Evolutionary conservation across 2,797 vertebrate species (phyloP).

Genomic region (Rhinichthys osculus): DNA sequence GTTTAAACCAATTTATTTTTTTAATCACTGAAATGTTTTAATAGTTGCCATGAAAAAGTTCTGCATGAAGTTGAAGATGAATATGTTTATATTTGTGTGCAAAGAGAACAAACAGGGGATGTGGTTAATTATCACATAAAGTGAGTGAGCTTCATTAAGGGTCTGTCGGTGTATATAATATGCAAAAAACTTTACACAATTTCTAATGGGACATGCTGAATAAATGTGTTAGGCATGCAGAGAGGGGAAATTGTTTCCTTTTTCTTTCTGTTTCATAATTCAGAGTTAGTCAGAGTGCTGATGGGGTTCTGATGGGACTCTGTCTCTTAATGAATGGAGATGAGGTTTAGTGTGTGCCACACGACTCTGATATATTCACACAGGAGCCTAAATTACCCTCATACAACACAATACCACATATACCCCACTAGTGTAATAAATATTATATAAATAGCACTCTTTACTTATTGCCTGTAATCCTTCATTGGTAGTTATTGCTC

Average conservation of each 20-base stretch:
- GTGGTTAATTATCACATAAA: conserved; percentile 68
- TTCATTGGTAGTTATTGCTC: background rate
- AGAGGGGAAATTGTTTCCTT: conserved; percentile 21
- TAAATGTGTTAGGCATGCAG: conserved; percentile 16
- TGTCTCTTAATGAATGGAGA: conserved; percentile 37
- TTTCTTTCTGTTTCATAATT: conserved; percentile 24
- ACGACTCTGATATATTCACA: conserved; percentile 28
- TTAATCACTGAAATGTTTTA: background rate
- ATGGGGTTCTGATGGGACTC: conserved; percentile 31
- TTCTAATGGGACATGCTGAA: conserved; percentile 22
- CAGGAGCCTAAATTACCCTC: conserved; percentile 36
- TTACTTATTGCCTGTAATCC: conserved; percentile 1
- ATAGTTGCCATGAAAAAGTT: background rate
- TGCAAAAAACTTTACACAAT: conserved; percentile 59
- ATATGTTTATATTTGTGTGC: conserved; percentile 19
- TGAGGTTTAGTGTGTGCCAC: conserved; percentile 2
- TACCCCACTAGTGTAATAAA: conserved; percentile 28
- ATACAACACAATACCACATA: conserved; percentile 25
- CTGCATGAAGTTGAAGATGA: background rate
- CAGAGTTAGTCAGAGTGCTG: conserved; percentile 27
- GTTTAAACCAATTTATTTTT: background rate
- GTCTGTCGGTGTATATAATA: conserved; percentile 56
- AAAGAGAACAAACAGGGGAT: conserved; percentile 57
- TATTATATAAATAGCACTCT: conserved; percentile 11
- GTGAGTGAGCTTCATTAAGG: conserved; percentile 62